Evolutionary conservation across 2,888 invertebrate species (phyloP), one percentile per base, ranked within the genome.

Genomic region (Hirtodrosophila alboralis): DNA sequence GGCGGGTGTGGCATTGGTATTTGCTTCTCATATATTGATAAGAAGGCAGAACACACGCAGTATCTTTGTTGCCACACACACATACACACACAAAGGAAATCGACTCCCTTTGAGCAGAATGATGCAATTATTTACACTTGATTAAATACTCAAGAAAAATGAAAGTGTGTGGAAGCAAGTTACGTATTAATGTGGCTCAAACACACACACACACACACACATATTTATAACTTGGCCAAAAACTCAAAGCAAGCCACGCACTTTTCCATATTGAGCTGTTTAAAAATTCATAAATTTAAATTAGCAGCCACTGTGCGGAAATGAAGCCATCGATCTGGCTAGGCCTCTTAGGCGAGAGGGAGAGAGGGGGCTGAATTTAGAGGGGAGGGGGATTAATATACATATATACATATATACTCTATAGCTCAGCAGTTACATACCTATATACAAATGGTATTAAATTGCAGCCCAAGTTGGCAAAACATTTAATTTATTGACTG

Each of bases 121-220:
- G 84, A 80, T 81, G 78, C 78, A 84, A 81, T 81, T 84, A 81
- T 83, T 81, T 58, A 83, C 84, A 81, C 80, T 84, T 81, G 81
- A 81, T 81, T 81, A 81, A 81, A 84, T 78, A 80, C 84, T 84
- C 80, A 81, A 84, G 84, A 69, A 80, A 84, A 84, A 74, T 80
- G 76, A 83, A 75, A 80, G 75, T 83, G 80, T 71, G 83, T 74
- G 74, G 62, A 83, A 75, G 68, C 65, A 57, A 71, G 68, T 54
- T 44, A n/a, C 40, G 9, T 13, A 33, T 2, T 26, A 23, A 13
- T 37, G 31, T 38, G 48, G 14, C 21, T 14, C 1, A 13, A 23
- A 44, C 30, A 28, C 28, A 23, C 34, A 34, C 45, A 36, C 23
- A 41, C 10, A 38, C 13, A 23, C 5, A 34, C 12, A 52, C 48